Percentiles rank a stretch among this genome's conserved stretches.
These are phyloP conservation scores for Phycodurus eques DNA, from an alignment of 2,113 vertebrate genomes.

Conservation along the genomic window DNA sequence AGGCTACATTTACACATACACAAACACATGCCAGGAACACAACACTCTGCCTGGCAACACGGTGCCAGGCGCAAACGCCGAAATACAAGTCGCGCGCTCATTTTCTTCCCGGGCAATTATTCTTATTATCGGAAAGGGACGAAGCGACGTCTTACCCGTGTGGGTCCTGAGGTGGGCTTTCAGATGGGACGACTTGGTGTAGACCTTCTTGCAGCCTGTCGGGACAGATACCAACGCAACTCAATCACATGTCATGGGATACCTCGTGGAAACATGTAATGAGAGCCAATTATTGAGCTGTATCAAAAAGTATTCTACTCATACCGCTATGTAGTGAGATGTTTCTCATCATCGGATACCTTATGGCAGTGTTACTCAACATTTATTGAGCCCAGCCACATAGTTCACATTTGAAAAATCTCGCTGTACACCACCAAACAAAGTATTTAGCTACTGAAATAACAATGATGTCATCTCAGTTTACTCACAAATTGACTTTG, in stretches of 20 bases:
- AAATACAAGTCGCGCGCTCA: slow-evolving; percentile 45
- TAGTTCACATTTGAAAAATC: too few relatives aligned
- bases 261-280: not conserved
- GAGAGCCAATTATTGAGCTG: not conserved
- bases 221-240: slow-evolving; percentile 50
- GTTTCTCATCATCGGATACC: too few relatives aligned
- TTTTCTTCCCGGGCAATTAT: slow-evolving; percentile 16
- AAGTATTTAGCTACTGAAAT: too few relatives aligned
- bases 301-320: not conserved
- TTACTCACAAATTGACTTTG: too few relatives aligned
- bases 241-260: not conserved
- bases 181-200: slow-evolving; percentile 72
- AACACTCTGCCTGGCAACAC: slow-evolving; percentile 69
- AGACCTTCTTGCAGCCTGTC: slow-evolving; percentile 72
- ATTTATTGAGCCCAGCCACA: too few relatives aligned
- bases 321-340: not conserved
- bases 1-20: slow-evolving; percentile 66
- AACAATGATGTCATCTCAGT: too few relatives aligned
- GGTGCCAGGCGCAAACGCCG: slow-evolving; percentile 54
- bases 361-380: too few relatives aligned
- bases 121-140: slow-evolving; percentile 17
- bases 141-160: slow-evolving; percentile 60
- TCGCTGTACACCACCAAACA: too few relatives aligned
- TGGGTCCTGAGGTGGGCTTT: slow-evolving; percentile 72
- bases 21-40: slow-evolving; percentile 64